Evolutionary conservation across 2,113 vertebrate genomes (phyloP).

Genomic region (Cacatua alba): DNA sequence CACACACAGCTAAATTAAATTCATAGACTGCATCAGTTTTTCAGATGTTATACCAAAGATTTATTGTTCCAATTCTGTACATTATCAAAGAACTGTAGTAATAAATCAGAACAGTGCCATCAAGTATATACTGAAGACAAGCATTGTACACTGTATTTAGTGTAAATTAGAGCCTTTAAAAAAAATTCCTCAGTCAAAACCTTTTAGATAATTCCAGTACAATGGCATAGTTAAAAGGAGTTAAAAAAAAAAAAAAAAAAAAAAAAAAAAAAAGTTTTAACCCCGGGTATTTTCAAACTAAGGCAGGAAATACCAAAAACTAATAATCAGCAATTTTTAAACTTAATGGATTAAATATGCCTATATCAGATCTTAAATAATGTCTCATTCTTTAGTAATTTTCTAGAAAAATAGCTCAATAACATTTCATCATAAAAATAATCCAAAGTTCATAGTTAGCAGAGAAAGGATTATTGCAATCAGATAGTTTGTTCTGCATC

Average conservation of each 20-base stretch:
- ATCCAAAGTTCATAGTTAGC: background rate
- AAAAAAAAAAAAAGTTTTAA: background rate
- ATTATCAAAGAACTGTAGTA: background rate
- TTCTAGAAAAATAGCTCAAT: background rate
- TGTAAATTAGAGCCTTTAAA: background rate
- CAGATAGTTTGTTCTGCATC: background rate
- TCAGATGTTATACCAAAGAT: background rate
- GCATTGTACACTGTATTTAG: background rate
- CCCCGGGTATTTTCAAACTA: background rate
- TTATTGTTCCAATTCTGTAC: constrained; percentile 18
- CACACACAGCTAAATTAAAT: background rate
- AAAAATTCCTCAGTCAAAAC: background rate
- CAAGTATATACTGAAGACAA: background rate
- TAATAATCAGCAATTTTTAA: background rate
- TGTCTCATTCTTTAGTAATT: background rate
- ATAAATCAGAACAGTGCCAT: background rate
- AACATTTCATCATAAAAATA: background rate
- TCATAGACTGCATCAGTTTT: background rate
- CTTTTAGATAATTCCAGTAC: background rate
- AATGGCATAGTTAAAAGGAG: background rate
- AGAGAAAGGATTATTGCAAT: background rate
- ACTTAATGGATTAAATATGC: background rate
- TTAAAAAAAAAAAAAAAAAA: too few relatives aligned
- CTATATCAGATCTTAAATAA: background rate
- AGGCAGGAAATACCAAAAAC: background rate